Conservation (phyloP, 2,888 invertebrate species). For the Anticlea derivata region DNA sequence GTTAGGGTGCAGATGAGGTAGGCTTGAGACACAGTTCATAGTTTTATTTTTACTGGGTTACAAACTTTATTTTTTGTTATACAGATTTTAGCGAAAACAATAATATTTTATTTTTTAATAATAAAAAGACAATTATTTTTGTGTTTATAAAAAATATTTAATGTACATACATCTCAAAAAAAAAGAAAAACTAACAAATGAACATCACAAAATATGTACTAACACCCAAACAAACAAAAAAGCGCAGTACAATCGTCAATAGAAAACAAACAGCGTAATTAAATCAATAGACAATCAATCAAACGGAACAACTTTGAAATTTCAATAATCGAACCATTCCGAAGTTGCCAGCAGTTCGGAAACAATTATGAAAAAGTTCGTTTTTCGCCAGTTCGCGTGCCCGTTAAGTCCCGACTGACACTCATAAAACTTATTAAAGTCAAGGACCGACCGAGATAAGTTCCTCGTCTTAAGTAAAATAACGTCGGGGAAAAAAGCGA, state of each 20-base stretch:
- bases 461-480: conserved; percentile 83
- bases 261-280: conserved; percentile 37
- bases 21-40: neutral
- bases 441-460: conserved; percentile 83
- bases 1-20: conserved; percentile 36
- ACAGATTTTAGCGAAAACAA: no score
- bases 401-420: conserved; percentile 81
- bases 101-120: neutral
- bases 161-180: neutral
- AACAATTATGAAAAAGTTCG: conserved; percentile 83
- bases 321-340: conserved; percentile 75
- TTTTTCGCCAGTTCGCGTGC: conserved; percentile 77
- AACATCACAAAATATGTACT: neutral
- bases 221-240: neutral
- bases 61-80: neutral
- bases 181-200: neutral
- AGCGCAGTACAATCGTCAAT: conserved; percentile 7
- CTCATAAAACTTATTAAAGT: conserved; percentile 84
- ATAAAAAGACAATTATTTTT: neutral
- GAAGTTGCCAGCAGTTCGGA: conserved; percentile 69
- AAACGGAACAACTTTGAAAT: conserved; percentile 58
- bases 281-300: conserved; percentile 61
- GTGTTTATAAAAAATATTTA: neutral
- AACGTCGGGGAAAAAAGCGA: conserved; percentile 77
- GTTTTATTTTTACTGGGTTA: neutral